Conservation (phyloP, 2,797 vertebrate species). For the Hydrophis major region DNA sequence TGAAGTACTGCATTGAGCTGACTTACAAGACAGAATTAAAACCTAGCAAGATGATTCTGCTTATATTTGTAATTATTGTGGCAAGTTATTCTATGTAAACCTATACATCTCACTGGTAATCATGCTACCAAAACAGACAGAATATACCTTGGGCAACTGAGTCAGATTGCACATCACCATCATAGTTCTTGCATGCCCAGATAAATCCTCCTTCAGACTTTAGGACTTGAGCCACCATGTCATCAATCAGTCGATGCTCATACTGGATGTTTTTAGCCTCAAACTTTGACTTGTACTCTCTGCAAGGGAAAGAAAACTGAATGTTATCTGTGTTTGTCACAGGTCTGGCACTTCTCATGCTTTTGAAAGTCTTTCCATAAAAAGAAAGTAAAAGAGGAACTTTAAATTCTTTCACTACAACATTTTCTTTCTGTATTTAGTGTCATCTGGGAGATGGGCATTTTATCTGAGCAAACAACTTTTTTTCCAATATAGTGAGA, state of each 20-base stretch:
- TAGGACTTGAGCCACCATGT: slow-evolving; percentile 98
- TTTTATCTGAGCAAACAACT: not conserved
- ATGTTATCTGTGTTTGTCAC: not conserved
- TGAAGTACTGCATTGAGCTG: not conserved
- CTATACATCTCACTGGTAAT: not conserved
- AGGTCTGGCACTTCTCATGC: not conserved
- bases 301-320: slow-evolving; percentile 53
- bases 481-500: not conserved
- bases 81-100: not conserved
- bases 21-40: not conserved
- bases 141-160: slow-evolving; percentile 91
- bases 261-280: slow-evolving; percentile 95
- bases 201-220: slow-evolving; percentile 98
- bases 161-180: slow-evolving; percentile 97
- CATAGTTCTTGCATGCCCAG: slow-evolving; percentile 99
- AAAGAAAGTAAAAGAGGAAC: not conserved
- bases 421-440: not conserved
- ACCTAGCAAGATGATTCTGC: not conserved
- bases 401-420: not conserved
- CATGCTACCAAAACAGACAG: not conserved
- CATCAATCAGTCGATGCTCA: slow-evolving; percentile 95
- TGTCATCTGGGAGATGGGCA: not conserved
- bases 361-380: not conserved
- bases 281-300: slow-evolving; percentile 88
- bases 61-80: not conserved